Evolutionary conservation across 2,888 invertebrate species (phyloP).

Genomic region (Podabrus alpinus): DNA sequence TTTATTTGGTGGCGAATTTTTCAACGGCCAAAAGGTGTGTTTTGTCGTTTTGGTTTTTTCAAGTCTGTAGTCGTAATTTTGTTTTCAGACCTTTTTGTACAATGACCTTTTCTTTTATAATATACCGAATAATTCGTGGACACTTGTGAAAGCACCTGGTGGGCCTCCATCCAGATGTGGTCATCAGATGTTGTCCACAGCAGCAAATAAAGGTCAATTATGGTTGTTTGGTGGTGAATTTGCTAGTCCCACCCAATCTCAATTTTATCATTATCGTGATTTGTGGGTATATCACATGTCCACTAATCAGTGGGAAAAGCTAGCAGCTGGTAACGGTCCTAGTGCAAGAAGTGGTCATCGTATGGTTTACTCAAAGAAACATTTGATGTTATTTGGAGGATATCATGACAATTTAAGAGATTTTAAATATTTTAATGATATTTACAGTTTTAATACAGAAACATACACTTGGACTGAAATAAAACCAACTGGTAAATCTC

Average conservation of each 20-base stretch:
- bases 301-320: constrained; percentile 77
- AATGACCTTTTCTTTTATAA: constrained; percentile 86
- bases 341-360: constrained; percentile 87
- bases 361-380: constrained; percentile 80
- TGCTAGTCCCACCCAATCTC: constrained; percentile 85
- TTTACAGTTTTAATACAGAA: constrained; percentile 80
- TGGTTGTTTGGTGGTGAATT: constrained; percentile 93
- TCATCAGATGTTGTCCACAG: constrained; percentile 81
- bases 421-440: constrained; percentile 88
- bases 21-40: constrained; percentile 79
- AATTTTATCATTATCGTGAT: constrained; percentile 92
- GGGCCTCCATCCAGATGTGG: constrained; percentile 87
- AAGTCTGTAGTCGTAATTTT: constrained; percentile 41
- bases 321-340: constrained; percentile 74
- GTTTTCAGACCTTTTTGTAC: constrained; percentile 77
- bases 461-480: constrained; percentile 78
- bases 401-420: constrained; percentile 88
- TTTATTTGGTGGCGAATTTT: constrained; percentile 90
- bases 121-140: constrained; percentile 79
- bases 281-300: constrained; percentile 84
- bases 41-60: constrained; percentile 16
- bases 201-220: constrained; percentile 73
- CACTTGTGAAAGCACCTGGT: constrained; percentile 76
- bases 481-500: constrained; percentile 67
- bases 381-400: constrained; percentile 86